Percentiles rank a stretch among this genome's conserved stretches.
Conservation (phyloP, 2,888 invertebrate genomes). For the Pyrocoelia pectoralis region DNA sequence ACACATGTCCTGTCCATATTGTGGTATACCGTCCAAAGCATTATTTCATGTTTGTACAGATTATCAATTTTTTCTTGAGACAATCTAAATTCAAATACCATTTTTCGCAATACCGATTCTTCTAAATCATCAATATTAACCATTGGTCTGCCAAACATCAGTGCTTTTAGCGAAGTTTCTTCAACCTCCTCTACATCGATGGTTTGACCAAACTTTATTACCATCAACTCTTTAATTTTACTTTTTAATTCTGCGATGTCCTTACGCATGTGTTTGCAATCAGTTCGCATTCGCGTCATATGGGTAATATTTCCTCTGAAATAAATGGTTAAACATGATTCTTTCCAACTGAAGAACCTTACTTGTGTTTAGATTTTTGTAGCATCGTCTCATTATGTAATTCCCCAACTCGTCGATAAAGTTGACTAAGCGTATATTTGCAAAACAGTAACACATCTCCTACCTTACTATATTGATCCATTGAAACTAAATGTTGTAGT, state of each 20-base stretch:
- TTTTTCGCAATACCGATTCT: conserved; percentile 64
- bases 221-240: conserved; percentile 62
- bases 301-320: conserved; percentile 72
- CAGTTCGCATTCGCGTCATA: conserved; percentile 73
- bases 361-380: conserved; percentile 70
- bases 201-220: conserved; percentile 65
- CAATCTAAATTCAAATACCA: conserved; percentile 65
- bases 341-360: conserved; percentile 37
- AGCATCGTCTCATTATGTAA: conserved; percentile 71
- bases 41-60: conserved; percentile 60
- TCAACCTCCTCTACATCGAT: conserved; percentile 60
- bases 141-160: conserved; percentile 46
- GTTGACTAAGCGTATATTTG: conserved; percentile 63
- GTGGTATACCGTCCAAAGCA: conserved; percentile 55
- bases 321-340: too few relatives aligned
- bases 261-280: conserved; percentile 71
- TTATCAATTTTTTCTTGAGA: conserved; percentile 60
- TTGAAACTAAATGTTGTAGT: conserved; percentile 64
- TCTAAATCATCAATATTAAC: conserved; percentile 66
- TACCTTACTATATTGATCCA: conserved; percentile 55
- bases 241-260: conserved; percentile 66
- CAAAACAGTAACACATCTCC: conserved; percentile 70
- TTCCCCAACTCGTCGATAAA: conserved; percentile 70
- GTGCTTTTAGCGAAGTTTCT: conserved; percentile 16
- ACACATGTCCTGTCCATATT: conserved; percentile 25